A percentile compares a stretch with the other conserved stretches of the same genome.
Evolutionary conservation across 2,888 invertebrate species (phyloP).

Genomic region (Andrena chrysosceles): DNA sequence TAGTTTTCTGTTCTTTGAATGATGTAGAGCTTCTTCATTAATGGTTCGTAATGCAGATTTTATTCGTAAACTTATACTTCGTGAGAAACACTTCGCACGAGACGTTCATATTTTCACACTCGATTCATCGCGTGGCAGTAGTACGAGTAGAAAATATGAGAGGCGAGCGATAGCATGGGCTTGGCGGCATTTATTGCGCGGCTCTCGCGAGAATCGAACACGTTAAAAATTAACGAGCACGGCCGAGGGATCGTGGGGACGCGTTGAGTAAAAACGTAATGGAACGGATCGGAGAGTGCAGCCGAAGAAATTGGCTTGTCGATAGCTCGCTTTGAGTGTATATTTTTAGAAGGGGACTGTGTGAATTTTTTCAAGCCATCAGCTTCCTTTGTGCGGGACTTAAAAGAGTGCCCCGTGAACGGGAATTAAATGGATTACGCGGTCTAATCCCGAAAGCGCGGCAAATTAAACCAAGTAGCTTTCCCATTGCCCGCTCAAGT

Average conservation of each 20-base stretch:
- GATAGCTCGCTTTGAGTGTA: neutral
- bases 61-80: too few species aligned
- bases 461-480: conserved; percentile 65
- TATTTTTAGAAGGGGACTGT: conserved; percentile 6
- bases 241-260: neutral
- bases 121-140: neutral
- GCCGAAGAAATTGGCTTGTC: conserved; percentile 3
- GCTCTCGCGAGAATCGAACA: neutral
- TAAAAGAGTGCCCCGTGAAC: conserved; percentile 82
- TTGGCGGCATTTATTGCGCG: conserved; percentile 2
- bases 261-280: conserved; percentile 10
- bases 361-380: conserved; percentile 52
- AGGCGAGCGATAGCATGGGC: neutral
- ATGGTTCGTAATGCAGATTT: too few species aligned
- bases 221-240: conserved; percentile 30
- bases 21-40: too few species aligned
- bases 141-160: conserved; percentile 9
- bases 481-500: conserved; percentile 52
- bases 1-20: too few species aligned
- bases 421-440: conserved; percentile 64
- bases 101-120: neutral
- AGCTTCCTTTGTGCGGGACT: conserved; percentile 27
- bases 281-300: conserved; percentile 8
- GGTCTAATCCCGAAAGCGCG: conserved; percentile 52
- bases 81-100: neutral